Percentiles rank a stretch among this genome's conserved stretches.
Conservation (phyloP, 2,113 vertebrate species). For the Ciconia maguari region DNA sequence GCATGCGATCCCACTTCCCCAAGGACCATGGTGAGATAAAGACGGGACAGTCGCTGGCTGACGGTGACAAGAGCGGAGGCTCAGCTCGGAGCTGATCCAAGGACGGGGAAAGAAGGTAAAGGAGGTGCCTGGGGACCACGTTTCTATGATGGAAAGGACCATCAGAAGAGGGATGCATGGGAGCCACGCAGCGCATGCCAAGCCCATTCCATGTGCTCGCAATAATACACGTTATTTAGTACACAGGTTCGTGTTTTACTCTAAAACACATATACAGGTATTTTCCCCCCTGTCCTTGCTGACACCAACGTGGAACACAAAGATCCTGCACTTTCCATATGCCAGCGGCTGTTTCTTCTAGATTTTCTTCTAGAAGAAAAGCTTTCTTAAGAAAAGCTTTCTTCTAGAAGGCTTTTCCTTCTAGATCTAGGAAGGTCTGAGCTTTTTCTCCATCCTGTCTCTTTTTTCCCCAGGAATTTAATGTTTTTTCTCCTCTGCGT, state of each 20-base stretch:
- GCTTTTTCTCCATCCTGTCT: neutral
- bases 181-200: neutral
- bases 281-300: neutral
- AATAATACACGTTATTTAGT: neutral
- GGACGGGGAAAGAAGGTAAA: neutral
- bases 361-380: too few relatives aligned
- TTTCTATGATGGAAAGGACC: neutral
- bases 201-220: neutral
- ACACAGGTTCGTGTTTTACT: neutral
- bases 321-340: neutral
- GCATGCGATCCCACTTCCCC: neutral
- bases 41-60: neutral
- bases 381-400: too few relatives aligned
- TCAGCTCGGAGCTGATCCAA: neutral
- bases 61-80: neutral
- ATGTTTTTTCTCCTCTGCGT: constrained; percentile 70
- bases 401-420: too few relatives aligned
- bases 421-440: neutral
- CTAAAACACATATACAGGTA: neutral
- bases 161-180: neutral
- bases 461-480: constrained; percentile 58
- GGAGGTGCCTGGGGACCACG: neutral
- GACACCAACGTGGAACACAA: neutral
- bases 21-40: neutral
- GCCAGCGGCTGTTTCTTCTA: neutral